Evolutionary conservation across 64 coral and sea anemone species (phyloP).

Genomic region (Dendrophyllia cribrosa): DNA sequence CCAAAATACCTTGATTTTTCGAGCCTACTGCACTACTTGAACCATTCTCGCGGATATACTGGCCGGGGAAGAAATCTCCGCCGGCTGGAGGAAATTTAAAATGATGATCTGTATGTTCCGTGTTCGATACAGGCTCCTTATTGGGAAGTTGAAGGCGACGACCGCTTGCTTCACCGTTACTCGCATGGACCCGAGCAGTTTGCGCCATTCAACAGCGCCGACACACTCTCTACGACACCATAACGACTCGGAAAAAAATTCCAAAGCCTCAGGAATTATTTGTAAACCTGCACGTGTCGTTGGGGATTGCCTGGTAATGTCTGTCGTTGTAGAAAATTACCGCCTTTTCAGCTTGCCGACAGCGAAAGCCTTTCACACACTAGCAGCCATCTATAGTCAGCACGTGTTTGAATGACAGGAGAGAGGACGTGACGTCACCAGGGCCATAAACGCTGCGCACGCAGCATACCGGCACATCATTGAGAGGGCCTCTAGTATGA

Average conservation of each 20-base stretch:
- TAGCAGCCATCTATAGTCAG: constrained; percentile 77
- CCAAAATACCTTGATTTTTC: constrained; percentile 69
- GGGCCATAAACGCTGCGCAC: constrained; percentile 44
- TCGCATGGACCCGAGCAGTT: constrained; percentile 47
- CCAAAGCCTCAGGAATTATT: constrained; percentile 38
- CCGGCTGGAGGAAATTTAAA: constrained; percentile 48
- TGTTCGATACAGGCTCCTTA: constrained; percentile 55
- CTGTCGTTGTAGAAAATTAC: constrained; percentile 58
- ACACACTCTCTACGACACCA: constrained; percentile 44
- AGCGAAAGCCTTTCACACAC: constrained; percentile 68
- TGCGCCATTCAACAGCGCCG: constrained; percentile 60
- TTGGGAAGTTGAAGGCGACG: constrained; percentile 50
- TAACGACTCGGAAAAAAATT: constrained; percentile 41
- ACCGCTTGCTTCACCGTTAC: constrained; percentile 32
- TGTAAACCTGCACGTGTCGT: constrained; percentile 49
- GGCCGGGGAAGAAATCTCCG: constrained; percentile 49
- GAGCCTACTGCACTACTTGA: constrained; percentile 23
- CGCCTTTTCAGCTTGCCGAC: constrained; percentile 61
- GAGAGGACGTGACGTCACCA: constrained; percentile 68
- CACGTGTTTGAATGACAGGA: constrained; percentile 91
- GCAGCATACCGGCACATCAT: constrained; percentile 31
- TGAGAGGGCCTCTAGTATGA: neutral
- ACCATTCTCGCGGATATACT: constrained; percentile 50
- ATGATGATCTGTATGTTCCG: constrained; percentile 58
- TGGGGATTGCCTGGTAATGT: constrained; percentile 10